Percentiles rank a stretch among this genome's conserved stretches.
Conservation (phyloP, 2,113 vertebrate genomes). For the Poeciliopsis retropinna region DNA sequence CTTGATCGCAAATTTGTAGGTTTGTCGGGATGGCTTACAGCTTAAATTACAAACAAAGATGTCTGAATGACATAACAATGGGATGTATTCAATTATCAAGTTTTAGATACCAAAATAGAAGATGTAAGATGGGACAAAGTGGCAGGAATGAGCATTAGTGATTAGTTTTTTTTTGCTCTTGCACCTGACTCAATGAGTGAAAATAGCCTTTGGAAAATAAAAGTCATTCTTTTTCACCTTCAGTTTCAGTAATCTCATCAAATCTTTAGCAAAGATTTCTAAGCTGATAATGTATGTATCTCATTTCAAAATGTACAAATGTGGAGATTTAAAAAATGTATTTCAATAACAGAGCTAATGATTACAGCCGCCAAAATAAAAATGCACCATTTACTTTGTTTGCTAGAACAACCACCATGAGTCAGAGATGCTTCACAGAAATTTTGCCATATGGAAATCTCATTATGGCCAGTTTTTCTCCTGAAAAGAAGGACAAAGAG, state of each 20-base stretch:
- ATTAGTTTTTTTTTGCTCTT: too few relatives aligned
- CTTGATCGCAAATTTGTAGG: not conserved
- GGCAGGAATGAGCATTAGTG: too few relatives aligned
- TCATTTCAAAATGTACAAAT: too few relatives aligned
- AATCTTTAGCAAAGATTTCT: too few relatives aligned
- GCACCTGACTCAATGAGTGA: not conserved
- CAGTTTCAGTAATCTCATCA: not conserved
- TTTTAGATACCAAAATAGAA: not conserved
- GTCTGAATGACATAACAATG: not conserved
- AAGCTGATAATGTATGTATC: too few relatives aligned
- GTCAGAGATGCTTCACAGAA: not conserved
- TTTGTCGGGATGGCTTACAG: not conserved
- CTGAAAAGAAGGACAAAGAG: slow-evolving; percentile 3
- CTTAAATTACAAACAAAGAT: not conserved
- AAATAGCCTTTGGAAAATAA: not conserved
- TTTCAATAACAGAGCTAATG: not conserved
- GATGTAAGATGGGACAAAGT: too few relatives aligned
- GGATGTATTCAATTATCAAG: not conserved
- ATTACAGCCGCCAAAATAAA: not conserved
- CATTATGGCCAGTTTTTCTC: not conserved
- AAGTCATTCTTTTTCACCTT: not conserved
- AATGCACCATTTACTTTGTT: not conserved
- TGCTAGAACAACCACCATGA: not conserved
- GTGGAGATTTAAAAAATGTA: too few relatives aligned
- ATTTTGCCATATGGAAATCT: slow-evolving; percentile 1